phyloP scores from a whole-genome alignment of 30 jellyfish, hydroid and myxozoan genomes.

The Chrysaora quinquecirrha region DNA sequence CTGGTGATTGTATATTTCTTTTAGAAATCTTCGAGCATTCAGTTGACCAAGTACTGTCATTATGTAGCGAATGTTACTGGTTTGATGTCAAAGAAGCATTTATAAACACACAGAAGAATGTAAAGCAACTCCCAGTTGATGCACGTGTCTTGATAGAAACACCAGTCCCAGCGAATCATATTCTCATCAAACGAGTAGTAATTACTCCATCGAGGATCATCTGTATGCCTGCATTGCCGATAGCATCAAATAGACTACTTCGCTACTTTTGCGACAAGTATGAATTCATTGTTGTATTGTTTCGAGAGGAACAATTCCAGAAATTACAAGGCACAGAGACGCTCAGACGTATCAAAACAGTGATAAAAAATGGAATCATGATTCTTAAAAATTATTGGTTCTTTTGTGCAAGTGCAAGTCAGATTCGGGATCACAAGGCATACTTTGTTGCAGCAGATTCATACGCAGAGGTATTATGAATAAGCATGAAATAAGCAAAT shows the following conservation, averaged over 20 bases:
- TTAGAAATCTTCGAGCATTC: conserved; percentile 41
- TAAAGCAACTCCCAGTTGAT: conserved; percentile 17
- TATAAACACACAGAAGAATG: not conserved
- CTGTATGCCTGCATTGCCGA: conserved; percentile 77
- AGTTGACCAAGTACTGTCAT: not conserved
- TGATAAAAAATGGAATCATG: conserved; percentile 50
- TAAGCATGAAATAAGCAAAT: too few species aligned
- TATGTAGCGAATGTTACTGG: conserved; percentile 17
- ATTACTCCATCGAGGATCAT: conserved; percentile 72
- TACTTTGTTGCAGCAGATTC: conserved; percentile 65
- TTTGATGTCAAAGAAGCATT: conserved; percentile 25
- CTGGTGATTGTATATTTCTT: not conserved
- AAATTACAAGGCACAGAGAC: conserved; percentile 36
- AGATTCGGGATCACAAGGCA: conserved; percentile 79
- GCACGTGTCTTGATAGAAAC: conserved; percentile 23
- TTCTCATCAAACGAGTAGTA: conserved; percentile 50
- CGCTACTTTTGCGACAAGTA: conserved; percentile 40
- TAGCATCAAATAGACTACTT: conserved; percentile 70
- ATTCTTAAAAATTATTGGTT: conserved; percentile 33
- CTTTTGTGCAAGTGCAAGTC: conserved; percentile 82
- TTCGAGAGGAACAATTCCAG: conserved; percentile 69
- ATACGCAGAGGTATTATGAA: conserved; percentile 34
- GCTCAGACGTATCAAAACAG: not conserved
- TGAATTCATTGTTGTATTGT: conserved; percentile 53
- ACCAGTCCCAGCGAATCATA: conserved; percentile 56